A percentile compares a stretch with the other conserved stretches of the same genome.
These are phyloP conservation scores for Neoaliturus tenellus DNA, from an alignment of 2,888 invertebrate species.

Conservation along the genomic window DNA sequence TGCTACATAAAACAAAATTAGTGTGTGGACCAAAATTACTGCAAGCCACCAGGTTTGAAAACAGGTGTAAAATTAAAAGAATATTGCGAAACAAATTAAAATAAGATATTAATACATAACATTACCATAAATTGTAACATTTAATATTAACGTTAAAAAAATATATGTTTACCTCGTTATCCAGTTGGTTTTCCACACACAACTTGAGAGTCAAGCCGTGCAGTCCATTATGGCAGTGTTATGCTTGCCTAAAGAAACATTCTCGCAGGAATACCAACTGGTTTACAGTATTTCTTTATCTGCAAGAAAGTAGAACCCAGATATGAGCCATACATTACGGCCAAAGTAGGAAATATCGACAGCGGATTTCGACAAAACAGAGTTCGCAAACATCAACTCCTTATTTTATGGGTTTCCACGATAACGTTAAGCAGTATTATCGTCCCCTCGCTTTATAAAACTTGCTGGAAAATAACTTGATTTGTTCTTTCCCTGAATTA, in stretches of 20 bases:
- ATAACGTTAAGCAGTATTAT: constrained; percentile 14
- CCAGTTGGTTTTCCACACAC: no score
- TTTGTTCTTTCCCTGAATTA: neutral
- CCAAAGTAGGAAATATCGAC: constrained; percentile 28
- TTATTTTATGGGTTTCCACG: neutral
- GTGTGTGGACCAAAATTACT: no score
- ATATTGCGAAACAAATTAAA: no score
- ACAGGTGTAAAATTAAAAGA: no score
- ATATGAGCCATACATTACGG: constrained; percentile 13
- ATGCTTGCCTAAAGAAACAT: neutral
- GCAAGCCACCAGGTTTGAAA: no score
- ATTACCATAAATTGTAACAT: no score
- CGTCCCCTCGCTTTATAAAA: neutral
- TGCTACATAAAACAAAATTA: no score
- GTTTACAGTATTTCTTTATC: neutral
- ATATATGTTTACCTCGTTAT: no score
- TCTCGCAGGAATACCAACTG: neutral
- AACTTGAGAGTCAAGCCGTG: no score
- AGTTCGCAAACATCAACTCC: constrained; percentile 7
- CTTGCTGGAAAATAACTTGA: neutral
- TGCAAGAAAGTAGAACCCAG: constrained; percentile 11
- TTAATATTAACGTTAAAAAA: no score
- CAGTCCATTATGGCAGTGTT: neutral
- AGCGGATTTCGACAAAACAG: constrained; percentile 13
- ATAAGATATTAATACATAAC: no score